Evolutionary conservation across 2,888 invertebrate species (phyloP), one percentile per base, ranked within the genome.

Genomic region (Callyntrura guangdongensis): DNA sequence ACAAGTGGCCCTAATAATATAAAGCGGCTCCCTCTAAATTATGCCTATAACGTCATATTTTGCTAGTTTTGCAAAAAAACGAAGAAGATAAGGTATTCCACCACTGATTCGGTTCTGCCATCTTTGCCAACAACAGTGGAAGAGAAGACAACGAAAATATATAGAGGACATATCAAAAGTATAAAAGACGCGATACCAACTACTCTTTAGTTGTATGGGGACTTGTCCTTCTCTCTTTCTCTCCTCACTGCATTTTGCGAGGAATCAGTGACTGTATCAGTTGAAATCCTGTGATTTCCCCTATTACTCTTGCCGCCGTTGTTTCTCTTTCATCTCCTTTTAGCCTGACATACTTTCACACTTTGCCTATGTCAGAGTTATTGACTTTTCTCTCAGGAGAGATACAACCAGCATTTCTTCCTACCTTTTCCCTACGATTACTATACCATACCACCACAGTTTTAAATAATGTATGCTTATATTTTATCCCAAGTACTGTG

Each of bases 311-410:
- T 69, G 22, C 72, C 47, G 20, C 47, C 72, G 2, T 74, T 11
- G 11, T 36, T 74, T 47, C n/a, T n/a, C n/a, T 49, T 3, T 74
- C 72, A 47, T 74, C 72, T 20, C 47, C 20, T 47, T 17, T 53
- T 22, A 8, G 1, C 17, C 49, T 77, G 77, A 77, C 77, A 77
- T n/a, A 77, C 77, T 77, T 77, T 53, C 22, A 53, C 14, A n/a
- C 77, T 9, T 20, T 8, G 20, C 49, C 22, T n/a, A 36, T 45
- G 17, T 45, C 69, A 69, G 74, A 49, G 53, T 53, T 53, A 53
- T 77, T 77, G 77, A 77, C 77, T 53, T 77, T 53, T 77, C 53
- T 25, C 8, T 77, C 8, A 36, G 36, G 36, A 36, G 36, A 17
- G 9, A n/a, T 3, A n/a, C 3, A 17, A 17, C 3, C 3, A 2